Conservation (phyloP, 1,140 invertebrate species). For the Cydia strobilella region DNA sequence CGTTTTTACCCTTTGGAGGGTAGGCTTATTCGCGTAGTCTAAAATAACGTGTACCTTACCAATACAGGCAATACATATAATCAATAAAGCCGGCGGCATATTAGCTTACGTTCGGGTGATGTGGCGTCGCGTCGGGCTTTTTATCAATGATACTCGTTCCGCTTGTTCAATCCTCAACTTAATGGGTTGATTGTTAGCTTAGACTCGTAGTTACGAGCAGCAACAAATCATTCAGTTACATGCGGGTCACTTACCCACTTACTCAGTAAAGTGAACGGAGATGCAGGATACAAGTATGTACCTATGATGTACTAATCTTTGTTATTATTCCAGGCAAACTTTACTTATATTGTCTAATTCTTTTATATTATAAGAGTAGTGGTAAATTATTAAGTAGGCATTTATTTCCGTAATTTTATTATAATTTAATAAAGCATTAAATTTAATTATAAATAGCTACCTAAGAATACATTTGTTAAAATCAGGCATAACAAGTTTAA, state of each 20-base stretch:
- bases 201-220: not conserved
- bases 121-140: not conserved
- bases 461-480: not conserved
- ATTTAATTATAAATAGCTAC: not conserved
- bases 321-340: not conserved
- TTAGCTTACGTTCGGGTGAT: not conserved
- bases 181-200: conserved; percentile 15
- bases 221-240: conserved; percentile 12
- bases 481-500: not conserved
- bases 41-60: too few species aligned
- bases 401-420: too few species aligned
- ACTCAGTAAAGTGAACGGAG: conserved; percentile 10
- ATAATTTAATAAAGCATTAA: not conserved
- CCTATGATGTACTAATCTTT: not conserved
- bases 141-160: conserved; percentile 1
- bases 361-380: too few species aligned
- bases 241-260: conserved; percentile 17
- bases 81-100: too few species aligned
- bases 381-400: too few species aligned
- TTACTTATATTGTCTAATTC: not conserved
- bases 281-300: not conserved
- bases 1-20: too few species aligned
- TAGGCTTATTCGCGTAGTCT: too few species aligned
- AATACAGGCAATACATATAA: too few species aligned
- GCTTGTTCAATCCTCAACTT: conserved; percentile 1